Conservation (phyloP, 2,888 invertebrate genomes). For the Leptothorax acervorum region DNA sequence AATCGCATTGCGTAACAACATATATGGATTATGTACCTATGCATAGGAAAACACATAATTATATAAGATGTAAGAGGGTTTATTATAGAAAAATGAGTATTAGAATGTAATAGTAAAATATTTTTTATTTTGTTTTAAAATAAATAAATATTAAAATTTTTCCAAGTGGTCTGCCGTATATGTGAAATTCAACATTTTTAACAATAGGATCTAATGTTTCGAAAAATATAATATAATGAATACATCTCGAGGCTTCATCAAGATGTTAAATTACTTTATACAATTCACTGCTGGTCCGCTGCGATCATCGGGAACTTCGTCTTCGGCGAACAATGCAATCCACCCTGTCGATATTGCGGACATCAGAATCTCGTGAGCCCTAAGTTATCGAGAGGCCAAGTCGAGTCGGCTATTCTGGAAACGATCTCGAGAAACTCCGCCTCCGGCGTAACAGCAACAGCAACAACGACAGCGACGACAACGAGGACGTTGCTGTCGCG, state of each 20-base stretch:
- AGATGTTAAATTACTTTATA: constrained; percentile 6
- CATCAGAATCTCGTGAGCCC: constrained; percentile 68
- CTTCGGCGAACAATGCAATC: constrained; percentile 67
- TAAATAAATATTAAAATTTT: too few species aligned
- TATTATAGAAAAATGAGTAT: too few species aligned
- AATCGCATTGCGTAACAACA: too few species aligned
- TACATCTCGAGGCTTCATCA: background rate
- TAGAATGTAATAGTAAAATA: too few species aligned
- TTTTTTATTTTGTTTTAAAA: too few species aligned
- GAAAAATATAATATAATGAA: background rate
- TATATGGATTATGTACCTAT: too few species aligned
- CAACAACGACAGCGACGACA: constrained; percentile 62
- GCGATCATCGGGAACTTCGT: constrained; percentile 46
- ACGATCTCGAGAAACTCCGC: constrained; percentile 72
- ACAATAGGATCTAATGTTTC: background rate
- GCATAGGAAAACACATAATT: too few species aligned
- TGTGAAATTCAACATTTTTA: background rate
- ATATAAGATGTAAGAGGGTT: too few species aligned
- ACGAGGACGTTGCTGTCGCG: constrained; percentile 58
- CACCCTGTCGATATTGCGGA: constrained; percentile 70
- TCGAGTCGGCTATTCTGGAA: constrained; percentile 69
- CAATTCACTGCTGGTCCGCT: background rate
- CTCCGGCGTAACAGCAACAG: constrained; percentile 63
- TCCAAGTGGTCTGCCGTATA: too few species aligned
- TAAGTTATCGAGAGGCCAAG: constrained; percentile 73